phyloP scores from a whole-genome alignment of 2,888 invertebrate species.

The Megastigmus dorsalis region DNA sequence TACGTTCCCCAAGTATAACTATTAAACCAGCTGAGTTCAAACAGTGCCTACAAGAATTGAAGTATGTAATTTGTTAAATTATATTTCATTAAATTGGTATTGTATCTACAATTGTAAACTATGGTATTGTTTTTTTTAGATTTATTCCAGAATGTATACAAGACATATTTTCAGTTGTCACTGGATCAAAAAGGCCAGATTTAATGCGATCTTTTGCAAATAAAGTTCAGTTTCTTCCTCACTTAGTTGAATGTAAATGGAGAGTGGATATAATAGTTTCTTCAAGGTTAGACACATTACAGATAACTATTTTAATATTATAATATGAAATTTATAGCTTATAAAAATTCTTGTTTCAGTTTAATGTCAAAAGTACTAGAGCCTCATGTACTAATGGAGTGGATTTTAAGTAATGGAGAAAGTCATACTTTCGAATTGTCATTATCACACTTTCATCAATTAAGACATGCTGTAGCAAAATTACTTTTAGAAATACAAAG shows the following conservation, averaged over 20 bases:
- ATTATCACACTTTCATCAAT: constrained; percentile 76
- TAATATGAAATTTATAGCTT: constrained; percentile 2
- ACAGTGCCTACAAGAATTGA: constrained; percentile 75
- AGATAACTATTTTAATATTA: neutral
- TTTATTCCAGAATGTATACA: constrained; percentile 75
- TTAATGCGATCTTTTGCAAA: constrained; percentile 71
- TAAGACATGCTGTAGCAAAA: constrained; percentile 76
- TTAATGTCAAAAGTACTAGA: constrained; percentile 73
- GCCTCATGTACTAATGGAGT: constrained; percentile 76
- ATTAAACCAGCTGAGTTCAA: constrained; percentile 75
- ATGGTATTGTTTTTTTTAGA: constrained; percentile 63
- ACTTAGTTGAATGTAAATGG: constrained; percentile 75
- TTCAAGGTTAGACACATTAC: constrained; percentile 72
- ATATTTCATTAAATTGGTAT: constrained; percentile 2
- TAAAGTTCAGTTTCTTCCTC: constrained; percentile 73
- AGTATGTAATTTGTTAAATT: constrained; percentile 64
- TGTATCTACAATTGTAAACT: neutral
- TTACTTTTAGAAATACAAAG: constrained; percentile 76
- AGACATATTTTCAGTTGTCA: constrained; percentile 76
- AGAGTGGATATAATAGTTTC: constrained; percentile 76
- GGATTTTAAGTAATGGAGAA: constrained; percentile 75
- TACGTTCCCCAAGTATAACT: constrained; percentile 73
- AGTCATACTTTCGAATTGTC: constrained; percentile 75
- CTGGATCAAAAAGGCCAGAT: constrained; percentile 74
- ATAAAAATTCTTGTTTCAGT: constrained; percentile 61